Percentiles rank a stretch among this genome's conserved stretches.
phyloP scores from a whole-genome alignment of 2,888 invertebrate genomes.

The Lypha dubia region DNA sequence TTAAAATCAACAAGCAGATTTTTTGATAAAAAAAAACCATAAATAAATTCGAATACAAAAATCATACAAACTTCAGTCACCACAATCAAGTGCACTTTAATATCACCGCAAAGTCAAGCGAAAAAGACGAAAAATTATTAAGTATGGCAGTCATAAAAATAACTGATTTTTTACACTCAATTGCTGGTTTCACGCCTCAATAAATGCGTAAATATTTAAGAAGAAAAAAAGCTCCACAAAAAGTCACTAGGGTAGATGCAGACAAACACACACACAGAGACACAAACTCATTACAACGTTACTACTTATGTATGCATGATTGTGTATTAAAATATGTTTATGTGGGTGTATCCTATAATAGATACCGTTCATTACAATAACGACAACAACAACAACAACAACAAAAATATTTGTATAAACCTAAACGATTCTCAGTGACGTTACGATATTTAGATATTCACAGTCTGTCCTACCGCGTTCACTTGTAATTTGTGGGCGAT shows the following conservation, averaged over 20 bases:
- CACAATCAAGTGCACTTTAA: slow-evolving; percentile 74
- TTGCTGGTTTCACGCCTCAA: slow-evolving; percentile 81
- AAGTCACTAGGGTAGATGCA: slow-evolving; percentile 52
- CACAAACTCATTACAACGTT: slow-evolving; percentile 13
- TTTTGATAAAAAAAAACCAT: slow-evolving; percentile 26
- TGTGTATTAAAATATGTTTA: slow-evolving; percentile 44
- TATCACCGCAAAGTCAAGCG: slow-evolving; percentile 74
- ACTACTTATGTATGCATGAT: slow-evolving; percentile 2
- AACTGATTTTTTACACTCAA: slow-evolving; percentile 79
- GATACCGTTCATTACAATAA: slow-evolving; percentile 30
- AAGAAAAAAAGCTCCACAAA: slow-evolving; percentile 54
- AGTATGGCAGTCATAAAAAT: slow-evolving; percentile 57
- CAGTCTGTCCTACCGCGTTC: background rate
- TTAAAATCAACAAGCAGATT: slow-evolving; percentile 63
- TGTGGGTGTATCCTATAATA: slow-evolving; percentile 62
- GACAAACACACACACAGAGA: background rate
- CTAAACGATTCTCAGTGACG: slow-evolving; percentile 3
- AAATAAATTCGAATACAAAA: background rate
- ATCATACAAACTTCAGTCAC: slow-evolving; percentile 65
- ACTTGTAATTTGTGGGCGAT: slow-evolving; percentile 57
- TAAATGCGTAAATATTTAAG: slow-evolving; percentile 74
- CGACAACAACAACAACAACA: background rate
- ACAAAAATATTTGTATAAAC: background rate
- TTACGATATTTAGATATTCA: slow-evolving; percentile 5
- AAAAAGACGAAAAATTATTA: slow-evolving; percentile 72